Conservation (phyloP, 1,140 invertebrate genomes). For the Ganaspis sp. region DNA sequence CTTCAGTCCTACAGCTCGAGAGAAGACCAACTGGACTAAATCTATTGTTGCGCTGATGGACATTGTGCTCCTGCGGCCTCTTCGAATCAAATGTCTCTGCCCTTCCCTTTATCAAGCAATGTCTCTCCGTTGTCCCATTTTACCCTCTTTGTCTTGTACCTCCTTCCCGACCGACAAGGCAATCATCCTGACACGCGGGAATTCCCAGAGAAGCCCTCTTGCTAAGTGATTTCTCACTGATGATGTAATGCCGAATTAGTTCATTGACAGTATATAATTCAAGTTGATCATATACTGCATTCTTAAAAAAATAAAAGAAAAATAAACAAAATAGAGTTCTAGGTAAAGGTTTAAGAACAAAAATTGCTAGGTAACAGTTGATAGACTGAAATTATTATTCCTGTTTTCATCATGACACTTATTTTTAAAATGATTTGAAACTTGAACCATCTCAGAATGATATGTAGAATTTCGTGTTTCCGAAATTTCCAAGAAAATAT, state of each 20-base stretch:
- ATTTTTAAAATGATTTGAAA: not conserved
- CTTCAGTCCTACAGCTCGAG: slow-evolving; percentile 42
- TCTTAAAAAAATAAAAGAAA: not conserved
- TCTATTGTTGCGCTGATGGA: slow-evolving; percentile 60
- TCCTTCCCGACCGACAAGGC: slow-evolving; percentile 3
- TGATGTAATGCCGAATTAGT: slow-evolving; percentile 26
- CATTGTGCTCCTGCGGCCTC: slow-evolving; percentile 57
- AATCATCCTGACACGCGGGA: slow-evolving; percentile 14
- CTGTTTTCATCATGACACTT: slow-evolving; percentile 9
- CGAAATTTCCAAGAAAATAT: slow-evolving; percentile 39
- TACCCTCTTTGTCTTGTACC: not conserved
- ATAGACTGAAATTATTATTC: too few species aligned
- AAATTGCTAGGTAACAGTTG: too few species aligned
- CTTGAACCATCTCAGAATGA: not conserved
- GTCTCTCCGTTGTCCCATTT: slow-evolving; percentile 30
- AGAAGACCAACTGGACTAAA: slow-evolving; percentile 44
- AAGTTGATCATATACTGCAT: not conserved
- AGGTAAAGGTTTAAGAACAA: too few species aligned
- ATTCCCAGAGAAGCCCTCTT: slow-evolving; percentile 21
- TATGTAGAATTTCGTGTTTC: not conserved
- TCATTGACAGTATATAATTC: not conserved
- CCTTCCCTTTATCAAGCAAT: not conserved
- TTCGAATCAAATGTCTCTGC: slow-evolving; percentile 17
- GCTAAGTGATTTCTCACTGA: slow-evolving; percentile 27
- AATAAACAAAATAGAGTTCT: too few species aligned